Evolutionary conservation across 2,797 vertebrate genomes (phyloP).

Genomic region (Vespertilio murinus): DNA sequence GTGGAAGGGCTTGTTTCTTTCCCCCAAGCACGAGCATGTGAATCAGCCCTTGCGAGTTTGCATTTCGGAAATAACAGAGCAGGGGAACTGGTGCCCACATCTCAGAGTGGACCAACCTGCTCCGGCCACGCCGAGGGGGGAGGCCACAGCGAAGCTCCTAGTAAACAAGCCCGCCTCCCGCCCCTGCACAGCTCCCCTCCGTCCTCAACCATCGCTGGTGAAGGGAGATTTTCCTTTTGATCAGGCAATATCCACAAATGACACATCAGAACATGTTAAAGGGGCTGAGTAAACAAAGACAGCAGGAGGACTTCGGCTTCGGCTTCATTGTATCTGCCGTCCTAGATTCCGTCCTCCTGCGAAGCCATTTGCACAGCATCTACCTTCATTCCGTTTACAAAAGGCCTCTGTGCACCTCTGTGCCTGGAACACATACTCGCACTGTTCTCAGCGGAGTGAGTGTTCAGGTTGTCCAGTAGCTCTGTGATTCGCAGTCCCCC

Average conservation of each 20-base stretch:
- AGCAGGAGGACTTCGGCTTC: background rate
- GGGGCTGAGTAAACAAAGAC: background rate
- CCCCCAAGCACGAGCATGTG: background rate
- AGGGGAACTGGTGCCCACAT: background rate
- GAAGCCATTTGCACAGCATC: background rate
- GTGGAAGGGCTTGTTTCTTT: background rate
- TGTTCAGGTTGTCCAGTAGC: background rate
- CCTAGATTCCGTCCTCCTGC: background rate
- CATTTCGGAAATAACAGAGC: slow-evolving; percentile 55
- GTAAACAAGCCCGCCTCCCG: background rate
- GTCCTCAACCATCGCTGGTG: background rate
- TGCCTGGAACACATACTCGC: background rate
- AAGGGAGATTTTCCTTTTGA: background rate
- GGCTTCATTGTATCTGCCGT: background rate
- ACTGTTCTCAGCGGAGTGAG: background rate
- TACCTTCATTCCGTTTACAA: background rate
- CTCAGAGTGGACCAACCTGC: background rate
- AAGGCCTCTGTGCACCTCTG: slow-evolving; percentile 5
- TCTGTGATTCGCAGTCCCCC: slow-evolving; percentile 44
- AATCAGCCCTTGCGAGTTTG: background rate
- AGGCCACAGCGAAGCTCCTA: background rate
- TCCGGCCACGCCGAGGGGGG: background rate
- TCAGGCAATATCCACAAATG: background rate
- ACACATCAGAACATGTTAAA: background rate
- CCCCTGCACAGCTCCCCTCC: accelerated